These are phyloP conservation scores for Redunca redunca DNA, from an alignment of 2,113 vertebrate species.

Conservation along the genomic window DNA sequence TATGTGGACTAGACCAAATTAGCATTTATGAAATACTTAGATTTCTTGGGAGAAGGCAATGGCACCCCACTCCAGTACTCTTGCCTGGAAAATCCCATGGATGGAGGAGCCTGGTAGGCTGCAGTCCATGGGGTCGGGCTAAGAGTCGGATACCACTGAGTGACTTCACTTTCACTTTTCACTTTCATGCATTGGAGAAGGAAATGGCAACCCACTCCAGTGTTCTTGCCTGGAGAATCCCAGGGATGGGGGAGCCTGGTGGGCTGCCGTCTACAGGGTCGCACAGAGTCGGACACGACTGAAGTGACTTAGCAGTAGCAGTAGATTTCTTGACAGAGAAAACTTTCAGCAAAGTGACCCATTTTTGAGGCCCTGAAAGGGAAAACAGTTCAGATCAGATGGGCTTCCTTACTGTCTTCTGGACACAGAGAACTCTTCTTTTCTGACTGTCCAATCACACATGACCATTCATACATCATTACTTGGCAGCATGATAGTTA, in stretches of 20 bases:
- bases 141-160: no score
- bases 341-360: background rate
- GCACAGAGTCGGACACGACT: no score
- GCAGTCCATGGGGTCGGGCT: no score
- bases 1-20: background rate
- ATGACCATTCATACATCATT: background rate
- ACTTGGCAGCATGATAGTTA: background rate
- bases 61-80: no score
- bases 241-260: no score
- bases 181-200: no score
- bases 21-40: background rate
- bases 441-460: background rate
- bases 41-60: background rate
- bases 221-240: no score
- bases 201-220: no score
- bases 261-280: rapidly evolving
- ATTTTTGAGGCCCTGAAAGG: background rate
- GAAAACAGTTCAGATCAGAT: background rate
- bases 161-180: no score
- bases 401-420: background rate
- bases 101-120: no score
- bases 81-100: no score
- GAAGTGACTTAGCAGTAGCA: no score
- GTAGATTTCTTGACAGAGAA: background rate
- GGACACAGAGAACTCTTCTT: background rate